These are phyloP conservation scores for Cyanocitta stelleri DNA, from an alignment of 2,113 vertebrate genomes.

Conservation along the genomic window DNA sequence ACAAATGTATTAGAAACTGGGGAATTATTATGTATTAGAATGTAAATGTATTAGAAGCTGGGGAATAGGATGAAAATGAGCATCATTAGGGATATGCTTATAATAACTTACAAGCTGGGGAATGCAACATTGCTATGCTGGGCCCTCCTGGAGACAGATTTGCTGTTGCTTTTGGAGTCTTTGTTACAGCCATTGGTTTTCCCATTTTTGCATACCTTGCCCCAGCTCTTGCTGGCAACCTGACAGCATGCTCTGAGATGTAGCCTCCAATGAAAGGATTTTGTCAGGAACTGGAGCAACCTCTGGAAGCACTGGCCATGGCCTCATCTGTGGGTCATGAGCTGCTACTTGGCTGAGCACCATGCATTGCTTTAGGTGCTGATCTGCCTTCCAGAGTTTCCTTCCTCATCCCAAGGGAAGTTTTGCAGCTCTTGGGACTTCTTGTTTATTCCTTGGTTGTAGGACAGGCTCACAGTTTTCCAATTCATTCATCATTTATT, in stretches of 20 bases:
- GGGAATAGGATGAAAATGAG: conserved; percentile 8
- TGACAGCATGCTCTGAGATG: neutral
- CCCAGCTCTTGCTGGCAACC: neutral
- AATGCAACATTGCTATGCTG: neutral
- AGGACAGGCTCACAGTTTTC: neutral
- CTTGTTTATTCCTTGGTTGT: neutral
- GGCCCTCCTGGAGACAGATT: neutral
- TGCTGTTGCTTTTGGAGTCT: neutral
- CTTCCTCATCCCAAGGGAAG: neutral
- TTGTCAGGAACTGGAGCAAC: neutral
- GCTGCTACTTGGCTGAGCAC: neutral
- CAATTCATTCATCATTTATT: neutral
- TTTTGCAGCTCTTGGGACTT: neutral
- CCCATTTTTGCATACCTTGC: neutral
- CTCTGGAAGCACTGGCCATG: neutral
- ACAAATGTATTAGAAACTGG: conserved; percentile 41
- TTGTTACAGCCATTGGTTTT: neutral
- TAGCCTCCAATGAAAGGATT: neutral
- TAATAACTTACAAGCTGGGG: neutral
- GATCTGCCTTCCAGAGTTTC: neutral
- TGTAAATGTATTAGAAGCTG: conserved; percentile 47
- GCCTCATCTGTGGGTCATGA: neutral
- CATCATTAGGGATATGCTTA: conserved; percentile 3
- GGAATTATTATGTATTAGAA: no score
- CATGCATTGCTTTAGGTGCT: accelerated